phyloP scores from a whole-genome alignment of 2,888 invertebrate genomes.

The Polietes domitor region DNA sequence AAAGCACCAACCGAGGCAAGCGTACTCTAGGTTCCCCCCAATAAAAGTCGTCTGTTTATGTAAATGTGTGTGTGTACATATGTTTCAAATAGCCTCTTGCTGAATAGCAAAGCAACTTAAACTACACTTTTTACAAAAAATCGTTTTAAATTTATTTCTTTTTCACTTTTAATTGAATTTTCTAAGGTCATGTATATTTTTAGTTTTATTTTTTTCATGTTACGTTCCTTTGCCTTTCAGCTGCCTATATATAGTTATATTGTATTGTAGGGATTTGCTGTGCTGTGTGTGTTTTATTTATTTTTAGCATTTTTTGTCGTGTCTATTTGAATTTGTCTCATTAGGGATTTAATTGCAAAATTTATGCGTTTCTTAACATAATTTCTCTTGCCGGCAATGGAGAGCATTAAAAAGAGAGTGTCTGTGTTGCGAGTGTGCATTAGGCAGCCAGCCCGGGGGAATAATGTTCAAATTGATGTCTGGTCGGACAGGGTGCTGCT shows the following conservation, averaged over 20 bases:
- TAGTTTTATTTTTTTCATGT: not conserved
- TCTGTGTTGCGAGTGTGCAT: not conserved
- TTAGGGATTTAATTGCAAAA: slow-evolving; percentile 62
- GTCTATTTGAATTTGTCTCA: slow-evolving; percentile 57
- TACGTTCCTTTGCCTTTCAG: not conserved
- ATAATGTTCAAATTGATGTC: not conserved
- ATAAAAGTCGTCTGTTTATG: slow-evolving; percentile 1
- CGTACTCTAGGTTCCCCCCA: not conserved
- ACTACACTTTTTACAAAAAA: not conserved
- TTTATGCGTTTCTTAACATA: slow-evolving; percentile 48
- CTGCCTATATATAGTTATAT: not conserved
- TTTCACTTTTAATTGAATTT: not conserved
- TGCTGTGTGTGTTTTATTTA: slow-evolving; percentile 36
- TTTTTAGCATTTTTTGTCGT: slow-evolving; percentile 58
- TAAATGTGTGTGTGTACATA: not conserved
- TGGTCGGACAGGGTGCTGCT: not conserved
- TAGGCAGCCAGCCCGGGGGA: not conserved
- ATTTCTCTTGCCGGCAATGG: not conserved
- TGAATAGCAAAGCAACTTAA: not conserved
- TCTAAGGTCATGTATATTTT: not conserved
- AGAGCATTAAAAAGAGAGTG: not conserved
- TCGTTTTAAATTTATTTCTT: not conserved
- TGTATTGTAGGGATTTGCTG: not conserved
- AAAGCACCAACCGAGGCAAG: not conserved
- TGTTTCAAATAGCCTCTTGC: not conserved